Evolutionary conservation across 2,113 vertebrate genomes (phyloP), one percentile per base, ranked within the genome.

Genomic region (Antidorcas marsupialis): DNA sequence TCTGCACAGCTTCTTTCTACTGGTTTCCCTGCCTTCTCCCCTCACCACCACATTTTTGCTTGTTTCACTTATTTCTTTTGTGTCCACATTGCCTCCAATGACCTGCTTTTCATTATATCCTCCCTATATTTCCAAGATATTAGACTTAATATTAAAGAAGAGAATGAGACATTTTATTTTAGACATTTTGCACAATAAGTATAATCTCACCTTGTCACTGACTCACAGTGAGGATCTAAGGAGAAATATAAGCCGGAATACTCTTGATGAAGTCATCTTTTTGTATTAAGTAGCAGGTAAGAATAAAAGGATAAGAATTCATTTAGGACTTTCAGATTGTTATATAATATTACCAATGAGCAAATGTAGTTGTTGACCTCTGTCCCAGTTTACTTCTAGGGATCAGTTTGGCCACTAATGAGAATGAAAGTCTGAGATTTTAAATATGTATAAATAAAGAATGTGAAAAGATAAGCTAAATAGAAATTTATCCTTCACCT

Each of bases 221-320:
- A 60, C 33, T 50, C 91, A 55, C 83, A 27, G 60, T 71, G 19
- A 87, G 52, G 17, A 17, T 27, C 47, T 74, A 79, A 95, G 17
- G 45, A 64, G 23, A 95, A 89, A 60, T 43, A 67, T 45, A 89
- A 87, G 15, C 23, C 43, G 47, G 89, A 87, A 47, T 95, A 50
- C 52, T 33, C 36, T 95, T 55, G 53, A 47, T 55, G 4, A 92
- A 67, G 43, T 52, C 16, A 89, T 9, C 4, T 45, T 64, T 86
- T 78, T 81, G 50, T 45, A 53, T 78, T n/a, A 39, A 78, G 6
- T 59, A 94, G 47, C 11, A 93, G 10, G 8, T 91, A 91, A 14
- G n/a, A n/a, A 85, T 87, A 84, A 83, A 6, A 89, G 33, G 86
- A 89, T 87, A 95, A 93, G 33, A 96, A 87, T 92, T 92, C 14